These are phyloP conservation scores for Sebastes miniatus DNA, from an alignment of 2,797 vertebrate genomes.

Conservation along the genomic window DNA sequence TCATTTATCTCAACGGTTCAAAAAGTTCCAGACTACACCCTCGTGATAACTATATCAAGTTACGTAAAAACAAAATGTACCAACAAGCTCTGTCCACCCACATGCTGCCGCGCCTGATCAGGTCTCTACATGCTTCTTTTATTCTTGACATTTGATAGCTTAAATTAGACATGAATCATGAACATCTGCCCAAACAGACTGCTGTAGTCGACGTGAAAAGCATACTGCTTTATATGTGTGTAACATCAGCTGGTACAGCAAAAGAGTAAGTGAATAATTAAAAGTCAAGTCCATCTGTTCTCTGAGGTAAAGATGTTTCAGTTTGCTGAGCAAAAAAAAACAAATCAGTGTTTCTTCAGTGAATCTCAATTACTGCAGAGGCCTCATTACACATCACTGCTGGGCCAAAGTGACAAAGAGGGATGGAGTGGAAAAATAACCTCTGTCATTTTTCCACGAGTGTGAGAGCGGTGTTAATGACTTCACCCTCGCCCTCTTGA, in stretches of 20 bases:
- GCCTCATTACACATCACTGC: conserved; percentile 9
- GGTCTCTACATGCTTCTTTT: background rate
- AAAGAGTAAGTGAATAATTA: background rate
- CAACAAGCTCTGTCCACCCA: background rate
- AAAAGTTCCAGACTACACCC: background rate
- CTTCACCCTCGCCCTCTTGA: conserved; percentile 21
- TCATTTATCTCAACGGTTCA: background rate
- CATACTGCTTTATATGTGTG: background rate
- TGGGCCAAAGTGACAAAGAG: background rate
- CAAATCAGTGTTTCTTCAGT: conserved; percentile 16
- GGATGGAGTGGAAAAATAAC: background rate
- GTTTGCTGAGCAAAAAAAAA: conserved; percentile 4
- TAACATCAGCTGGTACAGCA: background rate
- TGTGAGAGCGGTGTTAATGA: conserved; percentile 44
- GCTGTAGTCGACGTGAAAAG: background rate
- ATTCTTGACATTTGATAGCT: background rate
- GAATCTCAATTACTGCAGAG: conserved; percentile 14
- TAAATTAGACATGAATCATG: conserved; percentile 11
- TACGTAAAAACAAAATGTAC: background rate
- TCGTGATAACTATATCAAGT: background rate
- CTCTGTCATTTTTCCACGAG: conserved; percentile 14
- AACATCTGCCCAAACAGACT: background rate
- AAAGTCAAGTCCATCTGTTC: background rate
- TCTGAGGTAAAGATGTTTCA: background rate
- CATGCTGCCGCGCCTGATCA: background rate